A percentile compares a stretch with the other conserved stretches of the same genome.
Evolutionary conservation across 1,140 invertebrate species (phyloP).

Genomic region (Drosophila bifasciata): DNA sequence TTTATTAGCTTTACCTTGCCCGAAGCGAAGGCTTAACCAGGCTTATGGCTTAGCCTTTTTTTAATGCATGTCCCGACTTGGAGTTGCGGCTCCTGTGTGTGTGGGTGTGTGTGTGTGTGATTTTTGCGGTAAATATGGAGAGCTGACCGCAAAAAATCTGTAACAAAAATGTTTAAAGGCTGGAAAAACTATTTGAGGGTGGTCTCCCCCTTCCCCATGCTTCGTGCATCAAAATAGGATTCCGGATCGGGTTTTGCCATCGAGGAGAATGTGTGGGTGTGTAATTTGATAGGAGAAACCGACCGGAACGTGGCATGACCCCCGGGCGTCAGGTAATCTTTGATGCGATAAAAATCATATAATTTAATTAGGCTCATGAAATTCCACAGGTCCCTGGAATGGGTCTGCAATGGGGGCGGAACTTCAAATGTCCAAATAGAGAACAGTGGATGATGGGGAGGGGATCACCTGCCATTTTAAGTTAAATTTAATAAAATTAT

Average conservation of each 20-base stretch:
- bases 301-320: background rate
- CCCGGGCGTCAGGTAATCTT: slow-evolving; percentile 32
- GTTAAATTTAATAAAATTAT: too few species aligned
- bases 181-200: slow-evolving; percentile 58
- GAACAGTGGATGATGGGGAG: too few species aligned
- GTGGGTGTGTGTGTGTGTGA: slow-evolving; percentile 24
- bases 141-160: slow-evolving; percentile 57
- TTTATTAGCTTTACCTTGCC: slow-evolving; percentile 61
- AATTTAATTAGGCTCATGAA: slow-evolving; percentile 62
- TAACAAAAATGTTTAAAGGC: slow-evolving; percentile 63
- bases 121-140: slow-evolving; percentile 58
- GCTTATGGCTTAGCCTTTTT: slow-evolving; percentile 36
- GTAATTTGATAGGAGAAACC: slow-evolving; percentile 30
- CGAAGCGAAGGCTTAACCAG: slow-evolving; percentile 44
- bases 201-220: too few species aligned
- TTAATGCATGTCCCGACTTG: slow-evolving; percentile 1
- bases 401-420: too few species aligned
- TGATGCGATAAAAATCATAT: slow-evolving; percentile 53
- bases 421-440: too few species aligned
- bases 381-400: slow-evolving; percentile 6
- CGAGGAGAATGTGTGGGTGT: background rate
- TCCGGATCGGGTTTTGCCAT: too few species aligned
- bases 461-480: too few species aligned
- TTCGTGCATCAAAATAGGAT: too few species aligned
- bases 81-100: background rate